A percentile compares a stretch with the other conserved stretches of the same genome.
phyloP scores from a whole-genome alignment of 1,140 invertebrate genomes.

The Neotoxoptera formosana region DNA sequence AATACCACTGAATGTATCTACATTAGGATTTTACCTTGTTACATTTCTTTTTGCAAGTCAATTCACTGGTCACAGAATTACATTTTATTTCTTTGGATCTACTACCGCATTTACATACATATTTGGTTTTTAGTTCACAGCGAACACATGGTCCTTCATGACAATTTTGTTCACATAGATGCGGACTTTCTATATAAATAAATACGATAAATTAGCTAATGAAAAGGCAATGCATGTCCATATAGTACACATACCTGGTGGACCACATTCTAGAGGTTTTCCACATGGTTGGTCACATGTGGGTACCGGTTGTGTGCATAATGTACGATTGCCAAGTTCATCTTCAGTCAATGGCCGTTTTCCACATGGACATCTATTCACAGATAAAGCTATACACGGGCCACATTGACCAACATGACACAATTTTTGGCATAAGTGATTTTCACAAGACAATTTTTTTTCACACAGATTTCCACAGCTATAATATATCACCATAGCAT shows the following conservation, averaged over 20 bases:
- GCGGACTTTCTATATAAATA: slow-evolving; percentile 68
- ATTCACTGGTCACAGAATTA: slow-evolving; percentile 74
- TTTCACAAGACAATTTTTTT: slow-evolving; percentile 75
- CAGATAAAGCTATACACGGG: slow-evolving; percentile 68
- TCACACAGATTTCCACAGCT: slow-evolving; percentile 76
- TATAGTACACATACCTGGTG: slow-evolving; percentile 66
- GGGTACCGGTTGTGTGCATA: slow-evolving; percentile 86
- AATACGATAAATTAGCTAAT: slow-evolving; percentile 56
- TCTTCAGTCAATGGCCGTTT: slow-evolving; percentile 69
- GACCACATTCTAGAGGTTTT: slow-evolving; percentile 83
- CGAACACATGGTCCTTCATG: slow-evolving; percentile 84
- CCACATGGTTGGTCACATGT: slow-evolving; percentile 82
- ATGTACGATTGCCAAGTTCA: slow-evolving; percentile 66
- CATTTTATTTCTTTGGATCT: slow-evolving; percentile 85
- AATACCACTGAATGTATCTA: neutral
- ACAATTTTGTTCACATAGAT: slow-evolving; percentile 78
- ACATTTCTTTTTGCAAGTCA: slow-evolving; percentile 86
- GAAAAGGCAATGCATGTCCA: neutral
- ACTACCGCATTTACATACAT: slow-evolving; percentile 91
- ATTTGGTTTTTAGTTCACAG: slow-evolving; percentile 78
- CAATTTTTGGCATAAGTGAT: slow-evolving; percentile 75
- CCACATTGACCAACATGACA: slow-evolving; percentile 74
- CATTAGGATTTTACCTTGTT: slow-evolving; percentile 72
- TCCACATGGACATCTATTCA: slow-evolving; percentile 86
- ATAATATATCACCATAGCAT: slow-evolving; percentile 63